Percentiles rank a stretch among this genome's conserved stretches.
Conservation (phyloP, 2,113 vertebrate genomes). For the Esox niger region DNA sequence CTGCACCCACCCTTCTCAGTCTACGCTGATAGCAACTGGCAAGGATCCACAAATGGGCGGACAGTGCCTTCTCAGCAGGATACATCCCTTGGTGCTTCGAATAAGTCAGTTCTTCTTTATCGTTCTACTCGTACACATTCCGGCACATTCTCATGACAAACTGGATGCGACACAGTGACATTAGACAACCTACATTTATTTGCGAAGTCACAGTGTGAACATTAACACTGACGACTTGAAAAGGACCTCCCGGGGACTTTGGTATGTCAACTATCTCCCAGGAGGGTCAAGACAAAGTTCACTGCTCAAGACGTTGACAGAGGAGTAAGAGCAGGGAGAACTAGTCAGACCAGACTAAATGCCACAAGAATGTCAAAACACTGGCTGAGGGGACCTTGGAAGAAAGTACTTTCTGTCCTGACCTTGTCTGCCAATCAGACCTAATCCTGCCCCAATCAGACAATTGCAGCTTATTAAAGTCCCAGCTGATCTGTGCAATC, state of each 20-base stretch:
- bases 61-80: constrained; percentile 30
- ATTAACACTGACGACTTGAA: constrained; percentile 24
- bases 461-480: no score
- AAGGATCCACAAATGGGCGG: constrained; percentile 40
- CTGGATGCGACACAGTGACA: constrained; percentile 37
- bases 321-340: constrained; percentile 23
- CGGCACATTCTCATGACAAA: constrained; percentile 40
- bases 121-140: constrained; percentile 25
- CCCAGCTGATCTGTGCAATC: no score
- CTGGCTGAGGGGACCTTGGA: constrained; percentile 30
- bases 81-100: constrained; percentile 35
- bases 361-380: constrained; percentile 66
- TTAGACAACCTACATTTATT: constrained; percentile 50
- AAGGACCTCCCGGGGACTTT: constrained; percentile 42
- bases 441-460: constrained; percentile 28
- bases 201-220: constrained; percentile 33
- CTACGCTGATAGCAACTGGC: constrained; percentile 54
- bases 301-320: constrained; percentile 40
- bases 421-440: constrained; percentile 6
- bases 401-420: constrained; percentile 6
- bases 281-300: constrained; percentile 40
- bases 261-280: constrained; percentile 41
- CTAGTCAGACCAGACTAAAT: constrained; percentile 41
- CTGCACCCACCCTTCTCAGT: constrained; percentile 51
- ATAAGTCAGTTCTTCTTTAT: constrained; percentile 31